Percentiles rank a stretch among this genome's conserved stretches.
Evolutionary conservation across 2,797 vertebrate species (phyloP).

Genomic region (Adelosebastes latens): DNA sequence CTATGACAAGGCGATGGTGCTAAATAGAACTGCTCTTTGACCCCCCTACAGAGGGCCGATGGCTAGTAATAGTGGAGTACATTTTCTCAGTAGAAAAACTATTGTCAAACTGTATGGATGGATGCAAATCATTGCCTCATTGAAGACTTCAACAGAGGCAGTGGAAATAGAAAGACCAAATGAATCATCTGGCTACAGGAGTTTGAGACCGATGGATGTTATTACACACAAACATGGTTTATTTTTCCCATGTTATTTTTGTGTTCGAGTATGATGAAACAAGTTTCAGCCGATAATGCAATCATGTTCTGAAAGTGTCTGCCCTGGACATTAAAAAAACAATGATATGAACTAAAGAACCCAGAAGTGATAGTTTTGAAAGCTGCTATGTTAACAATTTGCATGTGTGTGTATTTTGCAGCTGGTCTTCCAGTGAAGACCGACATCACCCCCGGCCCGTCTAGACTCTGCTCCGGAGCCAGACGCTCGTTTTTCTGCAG

Average conservation of each 20-base stretch:
- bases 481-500: slow-evolving; percentile 98
- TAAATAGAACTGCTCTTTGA: neutral
- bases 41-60: neutral
- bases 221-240: neutral
- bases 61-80: neutral
- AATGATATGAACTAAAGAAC: neutral
- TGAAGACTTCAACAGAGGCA: too few relatives aligned
- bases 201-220: too few relatives aligned
- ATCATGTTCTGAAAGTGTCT: too few relatives aligned
- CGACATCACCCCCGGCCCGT: slow-evolving; percentile 95
- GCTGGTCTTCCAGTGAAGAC: slow-evolving; percentile 98
- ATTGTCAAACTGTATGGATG: too few relatives aligned
- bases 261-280: neutral
- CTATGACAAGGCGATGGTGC: neutral
- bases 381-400: neutral
- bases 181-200: too few relatives aligned
- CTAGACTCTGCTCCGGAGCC: slow-evolving; percentile 95
- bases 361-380: neutral
- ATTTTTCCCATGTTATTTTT: neutral
- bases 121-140: too few relatives aligned
- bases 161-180: too few relatives aligned
- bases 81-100: neutral
- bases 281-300: neutral
- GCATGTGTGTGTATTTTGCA: slow-evolving; percentile 59
- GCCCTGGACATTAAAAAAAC: neutral